These are phyloP conservation scores for Craniophora ligustri DNA, from an alignment of 2,888 invertebrate genomes.

Conservation along the genomic window DNA sequence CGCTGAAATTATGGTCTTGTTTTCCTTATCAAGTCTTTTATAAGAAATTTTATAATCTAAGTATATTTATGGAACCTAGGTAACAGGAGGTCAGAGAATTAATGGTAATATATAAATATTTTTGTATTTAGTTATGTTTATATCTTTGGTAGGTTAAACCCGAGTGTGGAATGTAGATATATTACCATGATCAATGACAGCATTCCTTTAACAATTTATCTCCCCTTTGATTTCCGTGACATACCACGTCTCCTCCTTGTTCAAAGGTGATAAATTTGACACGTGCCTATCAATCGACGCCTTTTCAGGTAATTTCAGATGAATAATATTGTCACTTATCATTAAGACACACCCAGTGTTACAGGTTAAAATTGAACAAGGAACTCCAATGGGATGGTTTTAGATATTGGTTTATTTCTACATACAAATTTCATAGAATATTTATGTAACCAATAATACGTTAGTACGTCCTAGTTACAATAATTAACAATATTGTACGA, in stretches of 20 bases:
- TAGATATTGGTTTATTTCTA: not conserved
- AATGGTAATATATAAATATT: not conserved
- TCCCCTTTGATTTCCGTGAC: constrained; percentile 41
- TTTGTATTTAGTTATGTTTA: no score
- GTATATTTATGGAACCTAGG: no score
- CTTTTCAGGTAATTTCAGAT: constrained; percentile 59
- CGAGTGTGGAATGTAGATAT: not conserved
- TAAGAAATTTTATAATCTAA: no score
- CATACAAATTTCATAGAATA: no score
- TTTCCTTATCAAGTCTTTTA: no score
- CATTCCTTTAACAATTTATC: constrained; percentile 36
- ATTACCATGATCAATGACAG: constrained; percentile 20
- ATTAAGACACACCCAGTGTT: constrained; percentile 32
- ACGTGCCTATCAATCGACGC: constrained; percentile 61
- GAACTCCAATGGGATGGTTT: not conserved
- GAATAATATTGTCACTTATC: constrained; percentile 63
- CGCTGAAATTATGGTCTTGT: no score
- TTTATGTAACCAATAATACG: no score
- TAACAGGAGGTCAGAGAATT: no score
- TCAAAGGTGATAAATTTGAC: constrained; percentile 63
- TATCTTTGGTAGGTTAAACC: no score
- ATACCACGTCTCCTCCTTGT: constrained; percentile 22
- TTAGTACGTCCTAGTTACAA: no score
- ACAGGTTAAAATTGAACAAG: not conserved
- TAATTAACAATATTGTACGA: no score